These are phyloP conservation scores for Drosophila meridionalis DNA, from an alignment of 2,888 invertebrate species.

Conservation along the genomic window DNA sequence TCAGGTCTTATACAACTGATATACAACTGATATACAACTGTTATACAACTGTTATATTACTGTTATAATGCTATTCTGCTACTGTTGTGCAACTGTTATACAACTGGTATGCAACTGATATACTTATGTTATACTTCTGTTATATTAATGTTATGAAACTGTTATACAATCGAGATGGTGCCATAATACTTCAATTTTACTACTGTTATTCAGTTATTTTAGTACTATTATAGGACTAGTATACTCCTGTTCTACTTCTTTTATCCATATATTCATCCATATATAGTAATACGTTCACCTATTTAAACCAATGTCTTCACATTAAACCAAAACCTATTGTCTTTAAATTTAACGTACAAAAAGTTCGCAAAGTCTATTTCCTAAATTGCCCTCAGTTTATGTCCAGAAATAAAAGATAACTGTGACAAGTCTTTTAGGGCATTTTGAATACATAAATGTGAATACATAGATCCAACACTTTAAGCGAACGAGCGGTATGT, in stretches of 20 bases:
- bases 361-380: slow-evolving; percentile 7
- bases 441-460: slow-evolving; percentile 6
- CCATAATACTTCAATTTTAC: background rate
- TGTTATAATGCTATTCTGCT: background rate
- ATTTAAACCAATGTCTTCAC: background rate
- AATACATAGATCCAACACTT: slow-evolving; percentile 7
- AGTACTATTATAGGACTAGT: background rate
- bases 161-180: background rate
- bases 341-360: background rate
- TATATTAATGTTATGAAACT: background rate
- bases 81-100: background rate
- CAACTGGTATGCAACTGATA: background rate
- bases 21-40: background rate
- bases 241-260: background rate
- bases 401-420: slow-evolving; percentile 5
- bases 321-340: background rate
- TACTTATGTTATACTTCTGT: background rate
- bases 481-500: slow-evolving; percentile 10
- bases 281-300: background rate
- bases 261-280: too few relatives aligned
- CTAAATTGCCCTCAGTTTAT: slow-evolving; percentile 3
- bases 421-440: slow-evolving; percentile 20
- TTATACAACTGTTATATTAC: background rate
- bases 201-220: too few relatives aligned
- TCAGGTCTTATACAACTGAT: background rate